Base-by-base conservation (phyloP, 2,113 vertebrate species). In the Furnarius figulus region DNA sequence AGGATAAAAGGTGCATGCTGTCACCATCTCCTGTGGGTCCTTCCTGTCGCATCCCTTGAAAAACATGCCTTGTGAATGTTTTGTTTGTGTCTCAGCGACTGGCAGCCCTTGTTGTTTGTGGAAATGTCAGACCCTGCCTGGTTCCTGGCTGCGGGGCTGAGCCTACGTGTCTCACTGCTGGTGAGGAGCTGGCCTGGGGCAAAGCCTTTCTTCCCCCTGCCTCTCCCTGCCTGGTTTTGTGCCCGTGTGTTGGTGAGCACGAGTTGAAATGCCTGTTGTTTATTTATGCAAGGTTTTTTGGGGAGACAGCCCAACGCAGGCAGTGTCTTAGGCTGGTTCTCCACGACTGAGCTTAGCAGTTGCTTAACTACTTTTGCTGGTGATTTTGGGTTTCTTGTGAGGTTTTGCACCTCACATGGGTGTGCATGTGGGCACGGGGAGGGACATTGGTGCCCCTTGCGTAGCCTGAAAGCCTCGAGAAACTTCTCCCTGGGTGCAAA, bases 41-140 rank as follows among this genome's bases (percentile, higher is more conserved):
- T 88, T 85, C 23, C 22, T 12, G 10, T 83, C 65, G 40, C 61
- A 37, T 87, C 76, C 68, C 83, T 96, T 95, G 96, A 87, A 89
- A 94, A 92, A 55, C 1, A 15, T 81, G 93, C 83, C 85, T 96
- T 92, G 75, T 84, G 94, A 94, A 83, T 79, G 47, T 79, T 94
- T 88, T 96, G 83, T 93, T 97, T 96, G 83, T 97, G 92, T 95
- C 58, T 63, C 82, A 95, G 97, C 88, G 88, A 62, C 96, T 63
- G 92, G 90, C 87, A 96, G 55, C 85, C 93, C 78, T 94, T 93
- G 83, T 93, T 96, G 83, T 97, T 96, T 65, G 46, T 92, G 96
- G 97, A 92, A 95, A 91, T 96, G 92, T 97, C 96, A 95, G 86
- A 73, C 75, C 91, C 88, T 80, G 79, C 88, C 76, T 97, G 27